Base-by-base conservation (phyloP, 2,113 vertebrate genomes). In the Thalassoma bifasciatum region DNA sequence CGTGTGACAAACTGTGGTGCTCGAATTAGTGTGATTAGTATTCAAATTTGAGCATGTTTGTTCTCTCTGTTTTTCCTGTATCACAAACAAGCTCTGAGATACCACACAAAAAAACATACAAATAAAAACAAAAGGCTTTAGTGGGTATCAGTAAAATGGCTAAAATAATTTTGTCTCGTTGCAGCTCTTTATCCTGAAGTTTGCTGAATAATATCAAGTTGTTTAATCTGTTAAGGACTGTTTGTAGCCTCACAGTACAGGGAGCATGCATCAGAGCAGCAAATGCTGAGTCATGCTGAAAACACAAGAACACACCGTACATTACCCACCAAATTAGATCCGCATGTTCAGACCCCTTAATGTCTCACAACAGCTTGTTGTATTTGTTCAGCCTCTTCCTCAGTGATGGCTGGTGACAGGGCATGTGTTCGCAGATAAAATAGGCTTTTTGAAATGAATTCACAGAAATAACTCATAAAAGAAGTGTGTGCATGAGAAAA, bases 221-320 rank as follows among this genome's bases (percentile, higher is more conserved):
- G 47, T 0, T 10, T 49, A 8, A 30, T 73, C 40, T 64, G 6
- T 64, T 26, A 62, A 30, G 8, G 3, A 51, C 30, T 56, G 52
- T 30, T 24, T 30, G 30, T 21, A 34, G 4, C 5, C 16, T 58
- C 44, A 5, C 68, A 19, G 56, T 51, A 16, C 46, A 59, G 16
- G 13, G 9, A 74, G 72, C 21, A 57, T 63, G 40, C 50, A 38
- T 38, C 19, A 38, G 3, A 24, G 59, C 17, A 67, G n/a, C 22
- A 75, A 74, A 61, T 79, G 88, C 89, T 87, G 88, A 89, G 86
- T 90, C 86, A 87, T 83, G 78, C 56, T 90, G 72, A 87, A 68
- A 74, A 71, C 12, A 59, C 75, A 82, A 76, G 52, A 81, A 67
- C 62, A 65, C 53, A 2, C 0, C 23, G 47, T 54, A 13, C 26